Evolutionary conservation across 2,888 invertebrate genomes (phyloP).

Genomic region (Drosophila acutilabella): DNA sequence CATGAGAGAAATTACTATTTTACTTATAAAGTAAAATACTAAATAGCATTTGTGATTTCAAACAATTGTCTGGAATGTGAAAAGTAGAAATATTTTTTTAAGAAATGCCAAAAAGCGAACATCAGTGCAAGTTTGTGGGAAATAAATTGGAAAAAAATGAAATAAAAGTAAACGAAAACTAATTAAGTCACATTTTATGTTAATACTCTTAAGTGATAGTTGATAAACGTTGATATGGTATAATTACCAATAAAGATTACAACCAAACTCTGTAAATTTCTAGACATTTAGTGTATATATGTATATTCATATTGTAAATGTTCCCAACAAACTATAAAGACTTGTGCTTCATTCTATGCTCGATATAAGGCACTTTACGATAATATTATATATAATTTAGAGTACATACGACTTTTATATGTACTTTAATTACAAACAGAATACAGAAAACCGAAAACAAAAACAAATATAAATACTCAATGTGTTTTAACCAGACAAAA

Average conservation of each 20-base stretch:
- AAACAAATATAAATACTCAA: conserved; percentile 22
- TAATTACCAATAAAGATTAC: conserved; percentile 33
- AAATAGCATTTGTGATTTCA: conserved; percentile 63
- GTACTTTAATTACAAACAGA: conserved; percentile 18
- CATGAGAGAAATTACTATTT: conserved; percentile 24
- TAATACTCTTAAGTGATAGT: conserved; percentile 32
- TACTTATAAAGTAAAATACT: conserved; percentile 60
- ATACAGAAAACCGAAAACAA: neutral
- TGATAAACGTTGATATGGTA: conserved; percentile 13
- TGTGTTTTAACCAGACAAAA: conserved; percentile 44
- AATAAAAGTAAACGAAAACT: neutral
- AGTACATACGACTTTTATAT: conserved; percentile 65
- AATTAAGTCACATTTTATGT: conserved; percentile 16
- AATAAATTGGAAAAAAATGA: neutral
- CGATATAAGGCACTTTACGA: conserved; percentile 74
- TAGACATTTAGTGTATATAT: conserved; percentile 54
- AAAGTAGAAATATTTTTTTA: conserved; percentile 34
- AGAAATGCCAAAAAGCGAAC: conserved; percentile 8
- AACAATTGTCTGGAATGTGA: conserved; percentile 17
- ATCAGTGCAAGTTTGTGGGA: conserved; percentile 16
- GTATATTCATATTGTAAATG: conserved; percentile 65
- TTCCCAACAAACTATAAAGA: conserved; percentile 77
- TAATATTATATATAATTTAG: conserved; percentile 37
- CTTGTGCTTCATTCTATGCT: conserved; percentile 77
- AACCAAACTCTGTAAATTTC: conserved; percentile 56